Conservation (phyloP, 1,140 invertebrate species). For the Leptinotarsa undecemlineata region DNA sequence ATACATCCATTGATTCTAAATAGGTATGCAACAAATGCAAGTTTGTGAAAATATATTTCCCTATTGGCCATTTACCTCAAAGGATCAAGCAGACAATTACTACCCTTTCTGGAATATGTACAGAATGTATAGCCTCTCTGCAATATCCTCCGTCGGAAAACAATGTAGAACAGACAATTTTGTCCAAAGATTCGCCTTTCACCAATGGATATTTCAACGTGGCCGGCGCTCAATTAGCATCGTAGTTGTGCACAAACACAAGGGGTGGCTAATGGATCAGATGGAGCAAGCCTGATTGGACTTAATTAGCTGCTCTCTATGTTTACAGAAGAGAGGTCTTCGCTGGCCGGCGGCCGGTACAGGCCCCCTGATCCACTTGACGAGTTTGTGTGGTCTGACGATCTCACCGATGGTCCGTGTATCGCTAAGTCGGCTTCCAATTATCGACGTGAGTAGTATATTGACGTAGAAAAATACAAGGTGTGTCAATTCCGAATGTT, state of each 20-base stretch:
- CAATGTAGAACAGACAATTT: slow-evolving; percentile 24
- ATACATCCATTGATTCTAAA: too few species aligned
- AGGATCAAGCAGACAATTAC: not conserved
- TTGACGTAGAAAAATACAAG: too few species aligned
- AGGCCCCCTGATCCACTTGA: not conserved
- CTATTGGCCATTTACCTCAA: too few species aligned
- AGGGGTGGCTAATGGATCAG: slow-evolving; percentile 57
- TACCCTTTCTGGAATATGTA: not conserved
- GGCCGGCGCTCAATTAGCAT: slow-evolving; percentile 53
- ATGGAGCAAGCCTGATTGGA: slow-evolving; percentile 59
- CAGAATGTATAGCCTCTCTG: not conserved
- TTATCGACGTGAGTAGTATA: not conserved
- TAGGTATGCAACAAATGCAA: too few species aligned
- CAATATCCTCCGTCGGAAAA: not conserved
- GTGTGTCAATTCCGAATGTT: too few species aligned
- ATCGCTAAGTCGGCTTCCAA: slow-evolving; percentile 11
- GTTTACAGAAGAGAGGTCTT: slow-evolving; percentile 47
- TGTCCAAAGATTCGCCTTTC: slow-evolving; percentile 32
- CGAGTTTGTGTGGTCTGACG: slow-evolving; percentile 4
- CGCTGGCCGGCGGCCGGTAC: slow-evolving; percentile 9
- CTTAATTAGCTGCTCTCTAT: slow-evolving; percentile 58
- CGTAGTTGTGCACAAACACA: slow-evolving; percentile 54
- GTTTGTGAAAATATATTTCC: too few species aligned
- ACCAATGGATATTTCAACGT: slow-evolving; percentile 41
- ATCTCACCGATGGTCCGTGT: not conserved